Conservation (phyloP, 1,140 invertebrate genomes). For the Sarcophaga peregrina region DNA sequence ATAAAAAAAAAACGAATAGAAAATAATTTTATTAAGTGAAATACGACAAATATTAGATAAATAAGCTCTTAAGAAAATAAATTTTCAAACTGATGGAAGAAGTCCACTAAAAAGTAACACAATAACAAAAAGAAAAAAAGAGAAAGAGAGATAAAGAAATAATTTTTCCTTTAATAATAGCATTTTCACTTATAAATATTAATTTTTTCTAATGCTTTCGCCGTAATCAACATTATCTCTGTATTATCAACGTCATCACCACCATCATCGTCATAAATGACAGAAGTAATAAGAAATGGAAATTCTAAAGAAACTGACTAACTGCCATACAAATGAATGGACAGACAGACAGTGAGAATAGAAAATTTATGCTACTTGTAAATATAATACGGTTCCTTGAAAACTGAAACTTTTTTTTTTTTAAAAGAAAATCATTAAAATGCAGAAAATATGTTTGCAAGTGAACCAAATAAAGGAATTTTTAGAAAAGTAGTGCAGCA, state of each 20-base stretch:
- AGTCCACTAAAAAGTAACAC: too few species aligned
- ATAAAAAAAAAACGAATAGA: neutral
- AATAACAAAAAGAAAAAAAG: neutral
- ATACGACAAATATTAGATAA: constrained; percentile 15
- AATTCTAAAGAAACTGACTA: constrained; percentile 10
- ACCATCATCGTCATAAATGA: neutral
- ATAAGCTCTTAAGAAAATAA: constrained; percentile 15
- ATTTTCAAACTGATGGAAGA: neutral
- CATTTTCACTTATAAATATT: constrained; percentile 16
- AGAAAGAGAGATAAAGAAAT: too few species aligned
- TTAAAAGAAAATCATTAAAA: neutral
- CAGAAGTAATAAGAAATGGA: neutral
- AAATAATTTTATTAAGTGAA: constrained; percentile 16
- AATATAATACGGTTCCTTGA: neutral
- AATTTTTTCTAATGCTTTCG: neutral
- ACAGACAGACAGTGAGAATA: neutral
- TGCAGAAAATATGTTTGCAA: neutral
- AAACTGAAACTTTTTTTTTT: neutral
- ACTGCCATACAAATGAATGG: neutral
- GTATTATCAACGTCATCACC: too few species aligned
- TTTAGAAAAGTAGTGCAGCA: too few species aligned
- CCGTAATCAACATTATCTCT: too few species aligned
- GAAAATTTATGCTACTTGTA: neutral
- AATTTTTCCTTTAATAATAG: neutral
- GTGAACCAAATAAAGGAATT: too few species aligned